A percentile compares a stretch with the other conserved stretches of the same genome.
Evolutionary conservation across 1,140 invertebrate species (phyloP).

Genomic region (Trichonephila clavipes): DNA sequence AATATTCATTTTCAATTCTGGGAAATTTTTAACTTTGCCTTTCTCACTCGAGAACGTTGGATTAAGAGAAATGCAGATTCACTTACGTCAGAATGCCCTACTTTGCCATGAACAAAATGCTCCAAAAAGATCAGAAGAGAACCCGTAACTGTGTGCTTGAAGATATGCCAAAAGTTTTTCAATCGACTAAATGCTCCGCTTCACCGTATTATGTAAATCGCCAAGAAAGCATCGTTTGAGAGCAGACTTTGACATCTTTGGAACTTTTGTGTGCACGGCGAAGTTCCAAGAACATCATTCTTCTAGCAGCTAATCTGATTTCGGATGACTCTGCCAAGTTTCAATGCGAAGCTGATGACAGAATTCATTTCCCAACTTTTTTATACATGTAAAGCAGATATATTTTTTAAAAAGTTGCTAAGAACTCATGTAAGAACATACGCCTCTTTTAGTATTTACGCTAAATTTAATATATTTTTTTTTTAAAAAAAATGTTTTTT

Average conservation of each 20-base stretch:
- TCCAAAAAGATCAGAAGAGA: background rate
- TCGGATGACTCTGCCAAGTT: background rate
- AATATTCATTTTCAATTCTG: conserved; percentile 9
- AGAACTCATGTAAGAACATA: too few species aligned
- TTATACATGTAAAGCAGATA: background rate
- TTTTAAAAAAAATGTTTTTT: too few species aligned
- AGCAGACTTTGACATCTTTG: conserved; percentile 47
- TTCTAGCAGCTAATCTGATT: conserved; percentile 8
- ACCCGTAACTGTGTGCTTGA: conserved; percentile 56
- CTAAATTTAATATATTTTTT: too few species aligned
- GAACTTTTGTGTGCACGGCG: conserved; percentile 52
- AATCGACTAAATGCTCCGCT: conserved; percentile 69
- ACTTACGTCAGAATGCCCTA: conserved; percentile 50
- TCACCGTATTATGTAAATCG: conserved; percentile 65
- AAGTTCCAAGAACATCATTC: conserved; percentile 50
- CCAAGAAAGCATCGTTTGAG: conserved; percentile 27
- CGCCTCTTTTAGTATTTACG: too few species aligned
- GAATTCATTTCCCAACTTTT: background rate
- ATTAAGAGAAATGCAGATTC: conserved; percentile 59
- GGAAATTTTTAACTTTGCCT: background rate
- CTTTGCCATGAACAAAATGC: conserved; percentile 32
- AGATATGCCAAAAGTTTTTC: conserved; percentile 73
- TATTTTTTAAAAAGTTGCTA: background rate
- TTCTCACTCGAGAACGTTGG: background rate
- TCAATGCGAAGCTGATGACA: conserved; percentile 13